Conservation (phyloP, 2,888 invertebrate species). For the Rugalucina vietnamica region DNA sequence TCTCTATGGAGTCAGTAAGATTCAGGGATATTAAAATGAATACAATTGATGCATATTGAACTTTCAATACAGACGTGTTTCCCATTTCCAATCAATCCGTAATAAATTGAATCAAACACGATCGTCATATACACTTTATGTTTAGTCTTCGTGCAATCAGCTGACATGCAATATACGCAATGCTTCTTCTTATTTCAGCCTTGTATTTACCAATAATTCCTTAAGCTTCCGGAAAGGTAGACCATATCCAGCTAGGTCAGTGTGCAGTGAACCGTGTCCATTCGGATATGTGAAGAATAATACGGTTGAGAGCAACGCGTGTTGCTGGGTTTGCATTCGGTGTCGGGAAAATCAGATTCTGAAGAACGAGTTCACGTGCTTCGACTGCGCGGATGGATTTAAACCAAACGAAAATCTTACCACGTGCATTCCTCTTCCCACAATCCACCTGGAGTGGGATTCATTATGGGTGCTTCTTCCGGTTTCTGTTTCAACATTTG, state of each 20-base stretch:
- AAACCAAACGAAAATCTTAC: constrained; percentile 86
- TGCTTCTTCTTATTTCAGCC: no score
- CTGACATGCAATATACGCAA: no score
- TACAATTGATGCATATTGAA: no score
- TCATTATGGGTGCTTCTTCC: constrained; percentile 89
- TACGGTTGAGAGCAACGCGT: constrained; percentile 84
- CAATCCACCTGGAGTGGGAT: constrained; percentile 87
- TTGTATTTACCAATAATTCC: constrained; percentile 68
- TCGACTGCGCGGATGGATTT: constrained; percentile 86
- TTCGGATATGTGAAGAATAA: constrained; percentile 86
- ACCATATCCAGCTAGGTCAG: constrained; percentile 86
- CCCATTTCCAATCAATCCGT: no score
- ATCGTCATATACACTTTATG: no score
- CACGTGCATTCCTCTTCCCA: constrained; percentile 86
- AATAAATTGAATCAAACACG: no score
- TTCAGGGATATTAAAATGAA: no score
- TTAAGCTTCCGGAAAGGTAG: constrained; percentile 72
- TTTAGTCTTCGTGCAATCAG: no score
- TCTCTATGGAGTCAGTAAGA: no score
- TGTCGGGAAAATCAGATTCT: constrained; percentile 87
- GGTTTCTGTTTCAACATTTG: constrained; percentile 87
- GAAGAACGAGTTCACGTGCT: constrained; percentile 85
- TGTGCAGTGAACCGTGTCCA: constrained; percentile 88
- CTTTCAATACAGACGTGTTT: no score
- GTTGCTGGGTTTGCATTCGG: constrained; percentile 90